Evolutionary conservation across 2,888 invertebrate species (phyloP).

Genomic region (Parapristionchus giblindavisi): DNA sequence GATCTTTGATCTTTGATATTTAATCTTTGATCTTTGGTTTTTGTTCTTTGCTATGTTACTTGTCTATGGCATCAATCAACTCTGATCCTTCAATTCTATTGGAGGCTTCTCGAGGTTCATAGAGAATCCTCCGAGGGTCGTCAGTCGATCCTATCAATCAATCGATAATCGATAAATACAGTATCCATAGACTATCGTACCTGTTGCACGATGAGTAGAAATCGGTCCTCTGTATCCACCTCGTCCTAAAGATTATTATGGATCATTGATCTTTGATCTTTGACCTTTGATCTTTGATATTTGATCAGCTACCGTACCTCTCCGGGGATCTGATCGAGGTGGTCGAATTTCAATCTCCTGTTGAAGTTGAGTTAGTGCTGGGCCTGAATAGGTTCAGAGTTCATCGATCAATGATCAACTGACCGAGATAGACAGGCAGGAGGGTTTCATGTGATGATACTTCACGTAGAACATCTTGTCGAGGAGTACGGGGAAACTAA

Average conservation of each 20-base stretch:
- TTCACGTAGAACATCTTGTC: too few relatives aligned
- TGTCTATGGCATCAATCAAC: constrained; percentile 23
- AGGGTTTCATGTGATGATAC: constrained; percentile 15
- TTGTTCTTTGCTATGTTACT: background rate
- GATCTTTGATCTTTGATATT: constrained; percentile 17
- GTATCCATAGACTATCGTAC: background rate
- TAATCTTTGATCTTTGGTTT: background rate
- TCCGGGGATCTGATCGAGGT: background rate
- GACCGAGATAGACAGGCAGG: constrained; percentile 21
- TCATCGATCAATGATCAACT: background rate
- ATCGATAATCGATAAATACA: background rate
- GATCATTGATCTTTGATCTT: background rate
- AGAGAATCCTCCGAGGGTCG: constrained; percentile 18
- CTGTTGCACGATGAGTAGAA: background rate
- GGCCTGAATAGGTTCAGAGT: background rate
- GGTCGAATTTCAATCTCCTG: background rate
- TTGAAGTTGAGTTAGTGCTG: constrained; percentile 13
- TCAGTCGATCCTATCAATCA: constrained; percentile 5
- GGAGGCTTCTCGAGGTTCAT: constrained; percentile 15
- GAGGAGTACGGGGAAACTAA: too few relatives aligned
- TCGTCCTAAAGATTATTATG: background rate
- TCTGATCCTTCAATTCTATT: constrained; percentile 27
- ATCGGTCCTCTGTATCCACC: constrained; percentile 4
- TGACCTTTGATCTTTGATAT: background rate
- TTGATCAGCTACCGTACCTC: constrained; percentile 11